These are phyloP conservation scores for Troides helena DNA, from an alignment of 2,888 invertebrate genomes.

Conservation along the genomic window DNA sequence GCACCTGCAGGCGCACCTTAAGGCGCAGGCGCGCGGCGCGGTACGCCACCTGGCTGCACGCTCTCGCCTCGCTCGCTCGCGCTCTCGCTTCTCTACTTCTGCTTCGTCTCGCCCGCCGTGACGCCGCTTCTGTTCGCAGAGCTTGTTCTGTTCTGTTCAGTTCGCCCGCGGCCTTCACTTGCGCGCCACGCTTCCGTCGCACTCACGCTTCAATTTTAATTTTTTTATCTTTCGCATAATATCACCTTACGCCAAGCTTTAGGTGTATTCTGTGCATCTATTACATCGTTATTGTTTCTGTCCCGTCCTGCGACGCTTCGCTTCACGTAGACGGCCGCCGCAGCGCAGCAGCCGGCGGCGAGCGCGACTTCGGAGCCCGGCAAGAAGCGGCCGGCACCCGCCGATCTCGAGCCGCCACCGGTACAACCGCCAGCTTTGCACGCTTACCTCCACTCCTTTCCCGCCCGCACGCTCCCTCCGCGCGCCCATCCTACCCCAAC, in stretches of 20 bases:
- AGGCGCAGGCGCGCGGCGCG: conserved; percentile 97
- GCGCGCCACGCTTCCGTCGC: conserved; percentile 80
- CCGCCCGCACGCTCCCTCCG: conserved; percentile 59
- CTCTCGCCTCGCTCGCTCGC: conserved; percentile 56
- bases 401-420: conserved; percentile 87
- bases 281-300: conserved; percentile 81
- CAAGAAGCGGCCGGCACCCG: conserved; percentile 94
- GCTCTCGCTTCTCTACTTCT: conserved; percentile 76
- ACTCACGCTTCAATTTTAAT: conserved; percentile 79
- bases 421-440: conserved; percentile 89
- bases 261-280: conserved; percentile 81
- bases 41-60: conserved; percentile 87
- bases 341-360: conserved; percentile 83
- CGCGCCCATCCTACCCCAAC: conserved; percentile 51
- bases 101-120: conserved; percentile 76
- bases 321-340: conserved; percentile 79
- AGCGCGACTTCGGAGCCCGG: conserved; percentile 88
- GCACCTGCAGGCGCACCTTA: conserved; percentile 99
- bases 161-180: conserved; percentile 55
- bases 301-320: conserved; percentile 80
- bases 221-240: conserved; percentile 77
- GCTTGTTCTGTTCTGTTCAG: conserved; percentile 73
- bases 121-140: conserved; percentile 77
- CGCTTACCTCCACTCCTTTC: conserved; percentile 71
- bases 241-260: conserved; percentile 78